These are phyloP conservation scores for Plectrocnemia conspersa DNA, from an alignment of 1,140 invertebrate species.

Conservation along the genomic window DNA sequence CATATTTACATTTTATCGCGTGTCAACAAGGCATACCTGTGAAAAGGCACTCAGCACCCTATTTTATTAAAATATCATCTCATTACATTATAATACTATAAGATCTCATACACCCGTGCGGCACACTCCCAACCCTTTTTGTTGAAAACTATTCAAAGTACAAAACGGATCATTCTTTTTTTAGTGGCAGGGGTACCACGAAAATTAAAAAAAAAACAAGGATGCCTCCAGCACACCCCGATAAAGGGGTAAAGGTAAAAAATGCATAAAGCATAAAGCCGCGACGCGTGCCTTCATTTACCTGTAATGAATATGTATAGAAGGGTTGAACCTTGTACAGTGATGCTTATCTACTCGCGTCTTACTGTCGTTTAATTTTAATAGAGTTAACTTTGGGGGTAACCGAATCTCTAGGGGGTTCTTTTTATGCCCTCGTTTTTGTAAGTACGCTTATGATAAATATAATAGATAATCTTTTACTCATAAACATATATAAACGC, in stretches of 20 bases:
- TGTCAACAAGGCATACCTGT: background rate
- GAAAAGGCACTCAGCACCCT: conserved; percentile 18
- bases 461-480: too few species aligned
- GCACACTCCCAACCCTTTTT: background rate
- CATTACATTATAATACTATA: conserved; percentile 21
- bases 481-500: too few species aligned
- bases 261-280: conserved; percentile 9
- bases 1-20: background rate
- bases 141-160: background rate
- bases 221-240: background rate
- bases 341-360: conserved; percentile 25
- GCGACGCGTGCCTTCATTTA: conserved; percentile 31
- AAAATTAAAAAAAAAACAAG: background rate
- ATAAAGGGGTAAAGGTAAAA: background rate
- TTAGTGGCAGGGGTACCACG: too few species aligned
- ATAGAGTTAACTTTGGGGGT: background rate
- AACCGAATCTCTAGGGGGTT: too few species aligned
- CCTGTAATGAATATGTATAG: conserved; percentile 30
- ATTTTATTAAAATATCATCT: conserved; percentile 31
- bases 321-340: conserved; percentile 26
- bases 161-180: too few species aligned
- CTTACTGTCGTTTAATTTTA: conserved; percentile 17
- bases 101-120: too few species aligned
- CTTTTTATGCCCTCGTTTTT: too few species aligned
- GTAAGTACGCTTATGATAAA: too few species aligned